Conservation (phyloP, 2,888 invertebrate species). For the Epsilonema sp. region DNA sequence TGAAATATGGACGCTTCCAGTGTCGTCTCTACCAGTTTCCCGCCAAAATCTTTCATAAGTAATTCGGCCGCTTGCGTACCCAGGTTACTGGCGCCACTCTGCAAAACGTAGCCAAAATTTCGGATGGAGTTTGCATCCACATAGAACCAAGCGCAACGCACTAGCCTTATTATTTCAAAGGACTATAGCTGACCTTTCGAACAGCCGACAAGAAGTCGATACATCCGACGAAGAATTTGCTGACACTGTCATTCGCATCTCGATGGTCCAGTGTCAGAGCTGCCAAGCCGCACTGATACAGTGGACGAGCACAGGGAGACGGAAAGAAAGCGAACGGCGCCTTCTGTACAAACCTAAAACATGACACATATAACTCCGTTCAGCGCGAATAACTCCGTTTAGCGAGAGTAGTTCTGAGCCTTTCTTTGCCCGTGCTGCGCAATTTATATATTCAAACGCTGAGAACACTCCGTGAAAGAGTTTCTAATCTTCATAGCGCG, state of each 20-base stretch:
- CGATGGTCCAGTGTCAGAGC: constrained; percentile 53
- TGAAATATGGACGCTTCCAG: constrained; percentile 63
- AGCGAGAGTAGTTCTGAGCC: too few relatives aligned
- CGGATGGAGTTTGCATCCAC: too few relatives aligned
- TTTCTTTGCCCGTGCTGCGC: too few relatives aligned
- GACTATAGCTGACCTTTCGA: too few relatives aligned
- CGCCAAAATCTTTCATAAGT: constrained; percentile 50
- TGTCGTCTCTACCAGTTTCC: constrained; percentile 52
- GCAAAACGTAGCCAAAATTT: too few relatives aligned
- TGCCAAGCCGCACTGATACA: constrained; percentile 59
- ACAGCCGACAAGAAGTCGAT: constrained; percentile 39
- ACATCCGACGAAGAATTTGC: constrained; percentile 80
- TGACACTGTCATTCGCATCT: constrained; percentile 58
- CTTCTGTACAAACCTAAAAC: constrained; percentile 51
- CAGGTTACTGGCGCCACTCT: too few relatives aligned
- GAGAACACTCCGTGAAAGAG: too few relatives aligned
- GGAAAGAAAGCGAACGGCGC: constrained; percentile 61
- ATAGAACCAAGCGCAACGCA: not conserved
- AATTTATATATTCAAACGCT: too few relatives aligned
- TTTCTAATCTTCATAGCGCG: too few relatives aligned
- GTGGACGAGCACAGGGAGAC: constrained; percentile 48
- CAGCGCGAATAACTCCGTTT: too few relatives aligned
- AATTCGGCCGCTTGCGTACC: constrained; percentile 14
- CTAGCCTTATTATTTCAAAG: not conserved
- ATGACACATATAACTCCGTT: too few relatives aligned